These are phyloP conservation scores for Leptarthrus brevirostris DNA, from an alignment of 2,888 invertebrate genomes.

Conservation along the genomic window DNA sequence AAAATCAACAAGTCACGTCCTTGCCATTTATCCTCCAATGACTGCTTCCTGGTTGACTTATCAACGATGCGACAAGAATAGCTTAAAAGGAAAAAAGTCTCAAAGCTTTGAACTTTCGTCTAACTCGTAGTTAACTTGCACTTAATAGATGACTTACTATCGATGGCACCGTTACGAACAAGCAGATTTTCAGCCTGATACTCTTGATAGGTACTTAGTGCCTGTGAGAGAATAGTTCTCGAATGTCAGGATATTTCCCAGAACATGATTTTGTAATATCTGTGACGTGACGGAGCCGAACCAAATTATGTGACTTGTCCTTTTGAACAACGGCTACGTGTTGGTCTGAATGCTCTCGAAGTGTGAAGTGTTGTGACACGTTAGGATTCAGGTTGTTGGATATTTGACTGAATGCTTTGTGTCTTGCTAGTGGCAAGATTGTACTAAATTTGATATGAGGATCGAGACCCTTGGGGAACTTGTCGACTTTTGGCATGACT, in stretches of 20 bases:
- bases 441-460: too few species aligned
- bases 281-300: constrained; percentile 47
- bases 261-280: constrained; percentile 52
- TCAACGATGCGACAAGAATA: constrained; percentile 34
- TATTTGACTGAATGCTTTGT: background rate
- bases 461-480: too few species aligned
- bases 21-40: constrained; percentile 55
- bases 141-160: background rate
- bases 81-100: constrained; percentile 4
- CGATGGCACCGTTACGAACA: background rate
- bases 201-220: background rate
- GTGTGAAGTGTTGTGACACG: constrained; percentile 12
- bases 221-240: background rate
- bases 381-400: too few species aligned
- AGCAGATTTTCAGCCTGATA: constrained; percentile 24
- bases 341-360: constrained; percentile 4
- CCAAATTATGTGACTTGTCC: constrained; percentile 34
- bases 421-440: too few species aligned
- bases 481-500: too few species aligned
- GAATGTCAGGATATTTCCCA: constrained; percentile 9
- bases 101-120: background rate
- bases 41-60: constrained; percentile 49
- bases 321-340: constrained; percentile 21
- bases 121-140: background rate
- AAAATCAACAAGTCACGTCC: constrained; percentile 56